phyloP scores from a whole-genome alignment of 64 coral and sea anemone genomes.

The Anthopleura sola region DNA sequence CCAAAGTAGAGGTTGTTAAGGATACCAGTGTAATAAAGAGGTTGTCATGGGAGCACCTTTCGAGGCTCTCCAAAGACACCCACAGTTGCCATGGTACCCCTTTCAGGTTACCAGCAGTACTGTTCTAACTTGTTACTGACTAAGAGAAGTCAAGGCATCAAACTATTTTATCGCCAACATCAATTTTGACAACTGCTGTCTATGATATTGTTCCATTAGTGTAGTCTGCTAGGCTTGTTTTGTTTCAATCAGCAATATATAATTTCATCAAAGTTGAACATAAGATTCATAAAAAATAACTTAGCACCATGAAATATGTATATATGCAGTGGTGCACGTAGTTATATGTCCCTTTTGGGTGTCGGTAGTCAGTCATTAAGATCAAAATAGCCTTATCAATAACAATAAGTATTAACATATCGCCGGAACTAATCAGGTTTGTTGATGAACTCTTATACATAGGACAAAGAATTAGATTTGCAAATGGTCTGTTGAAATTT shows the following conservation, averaged over 20 bases:
- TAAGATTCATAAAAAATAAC: not conserved
- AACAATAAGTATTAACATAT: constrained; percentile 8
- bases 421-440: not conserved
- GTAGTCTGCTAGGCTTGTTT: not conserved
- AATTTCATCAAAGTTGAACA: not conserved
- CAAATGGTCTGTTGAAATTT: constrained; percentile 25
- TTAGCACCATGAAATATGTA: not conserved
- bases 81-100: not conserved
- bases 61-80: not conserved
- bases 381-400: not conserved
- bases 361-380: not conserved
- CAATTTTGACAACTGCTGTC: not conserved
- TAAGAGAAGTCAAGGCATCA: not conserved
- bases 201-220: not conserved
- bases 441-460: constrained; percentile 34
- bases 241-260: not conserved
- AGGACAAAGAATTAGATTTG: constrained; percentile 15
- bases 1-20: not conserved
- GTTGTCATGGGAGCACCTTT: not conserved
- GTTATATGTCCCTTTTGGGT: not conserved
- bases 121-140: not conserved
- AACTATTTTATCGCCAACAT: not conserved
- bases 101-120: too few relatives aligned
- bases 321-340: not conserved
- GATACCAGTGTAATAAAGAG: too few relatives aligned